Evolutionary conservation across 1,140 invertebrate species (phyloP).

Genomic region (Micrasema minimum): DNA sequence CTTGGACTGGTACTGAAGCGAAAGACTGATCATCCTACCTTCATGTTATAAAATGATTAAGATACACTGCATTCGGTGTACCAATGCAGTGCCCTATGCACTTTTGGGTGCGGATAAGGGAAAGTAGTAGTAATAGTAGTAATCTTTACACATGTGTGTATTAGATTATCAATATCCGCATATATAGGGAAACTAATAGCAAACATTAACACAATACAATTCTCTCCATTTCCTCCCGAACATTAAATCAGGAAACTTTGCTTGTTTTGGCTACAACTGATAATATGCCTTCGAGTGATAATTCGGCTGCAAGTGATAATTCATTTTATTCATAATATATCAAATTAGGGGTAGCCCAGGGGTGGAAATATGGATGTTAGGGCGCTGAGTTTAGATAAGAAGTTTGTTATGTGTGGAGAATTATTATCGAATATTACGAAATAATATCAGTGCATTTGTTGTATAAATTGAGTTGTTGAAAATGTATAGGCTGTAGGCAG

Average conservation of each 20-base stretch:
- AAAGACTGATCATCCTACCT: no score
- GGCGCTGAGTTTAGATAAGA: not conserved
- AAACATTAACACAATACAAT: slow-evolving; percentile 16
- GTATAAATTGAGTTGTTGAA: no score
- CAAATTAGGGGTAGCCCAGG: not conserved
- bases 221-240: slow-evolving; percentile 2
- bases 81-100: no score
- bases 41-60: no score
- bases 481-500: no score
- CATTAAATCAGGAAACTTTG: slow-evolving; percentile 19
- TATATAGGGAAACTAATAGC: not conserved
- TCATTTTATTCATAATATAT: slow-evolving; percentile 14
- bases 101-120: no score
- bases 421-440: not conserved
- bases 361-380: not conserved
- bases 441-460: no score
- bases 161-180: not conserved
- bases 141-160: no score
- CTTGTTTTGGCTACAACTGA: slow-evolving; percentile 1
- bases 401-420: not conserved
- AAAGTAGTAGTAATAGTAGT: no score
- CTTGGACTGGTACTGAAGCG: no score
- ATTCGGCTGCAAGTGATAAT: not conserved
- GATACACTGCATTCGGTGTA: no score
- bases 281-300: no score